Evolutionary conservation across 2,888 invertebrate species (phyloP).

Genomic region (Dryobotodes eremita): DNA sequence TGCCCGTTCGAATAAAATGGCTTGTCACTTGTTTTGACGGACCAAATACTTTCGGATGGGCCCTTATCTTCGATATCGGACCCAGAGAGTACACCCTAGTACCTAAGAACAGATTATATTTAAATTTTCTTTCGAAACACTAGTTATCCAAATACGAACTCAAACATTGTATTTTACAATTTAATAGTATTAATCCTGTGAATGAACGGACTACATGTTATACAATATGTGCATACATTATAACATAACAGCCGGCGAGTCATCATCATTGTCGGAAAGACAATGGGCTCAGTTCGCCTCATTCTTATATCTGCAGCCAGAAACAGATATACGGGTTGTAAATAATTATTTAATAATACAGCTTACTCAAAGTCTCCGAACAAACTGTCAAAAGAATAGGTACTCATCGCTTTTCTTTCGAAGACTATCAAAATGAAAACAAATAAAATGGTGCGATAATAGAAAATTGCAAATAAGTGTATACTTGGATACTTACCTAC

Average conservation of each 20-base stretch:
- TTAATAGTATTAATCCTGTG: slow-evolving; percentile 25
- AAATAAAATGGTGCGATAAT: not conserved
- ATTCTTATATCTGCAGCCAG: slow-evolving; percentile 34
- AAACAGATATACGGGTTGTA: slow-evolving; percentile 30
- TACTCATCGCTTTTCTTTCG: not conserved
- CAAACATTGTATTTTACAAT: not conserved
- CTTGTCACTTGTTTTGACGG: too few relatives aligned
- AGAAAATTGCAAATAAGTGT: not conserved
- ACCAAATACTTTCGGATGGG: too few relatives aligned
- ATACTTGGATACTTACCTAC: not conserved
- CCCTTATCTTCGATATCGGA: too few relatives aligned
- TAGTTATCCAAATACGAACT: not conserved
- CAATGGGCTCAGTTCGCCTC: slow-evolving; percentile 51
- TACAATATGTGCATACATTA: slow-evolving; percentile 16
- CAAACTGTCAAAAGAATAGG: not conserved
- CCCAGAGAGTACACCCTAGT: not conserved
- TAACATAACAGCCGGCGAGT: slow-evolving; percentile 13
- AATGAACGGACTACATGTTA: slow-evolving; percentile 16
- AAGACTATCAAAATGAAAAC: not conserved
- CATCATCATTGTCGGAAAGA: slow-evolving; percentile 52
- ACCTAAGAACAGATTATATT: not conserved
- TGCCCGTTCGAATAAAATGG: too few relatives aligned
- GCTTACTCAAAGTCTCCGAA: slow-evolving; percentile 21
- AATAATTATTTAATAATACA: not conserved
- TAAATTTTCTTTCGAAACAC: not conserved